Conservation (phyloP, 2,797 vertebrate species). For the Iguana delicatissima region DNA sequence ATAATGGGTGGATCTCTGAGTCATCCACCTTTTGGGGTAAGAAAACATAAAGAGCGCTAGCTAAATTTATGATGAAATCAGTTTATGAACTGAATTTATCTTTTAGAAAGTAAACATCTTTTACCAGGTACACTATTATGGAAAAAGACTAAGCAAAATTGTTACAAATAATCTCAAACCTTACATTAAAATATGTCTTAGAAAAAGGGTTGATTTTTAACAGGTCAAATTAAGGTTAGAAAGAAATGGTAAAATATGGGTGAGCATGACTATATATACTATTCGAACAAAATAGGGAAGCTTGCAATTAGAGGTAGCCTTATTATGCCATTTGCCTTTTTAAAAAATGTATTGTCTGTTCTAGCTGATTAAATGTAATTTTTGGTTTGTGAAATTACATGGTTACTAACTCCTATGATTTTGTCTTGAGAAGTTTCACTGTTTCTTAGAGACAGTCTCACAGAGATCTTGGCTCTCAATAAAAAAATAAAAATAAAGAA, state of each 20-base stretch:
- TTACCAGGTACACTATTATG: background rate
- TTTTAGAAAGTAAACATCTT: background rate
- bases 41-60: background rate
- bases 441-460: slow-evolving; percentile 25
- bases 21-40: too few relatives aligned
- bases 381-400: slow-evolving; percentile 29
- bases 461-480: slow-evolving; percentile 26
- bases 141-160: background rate
- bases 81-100: background rate
- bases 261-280: background rate
- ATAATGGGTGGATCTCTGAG: too few relatives aligned
- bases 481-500: background rate
- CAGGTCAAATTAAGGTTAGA: slow-evolving; percentile 30
- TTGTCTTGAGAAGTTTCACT: slow-evolving; percentile 34
- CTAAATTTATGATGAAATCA: background rate
- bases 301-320: slow-evolving; percentile 26
- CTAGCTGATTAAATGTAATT: background rate
- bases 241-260: slow-evolving; percentile 6
- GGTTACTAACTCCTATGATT: slow-evolving; percentile 28
- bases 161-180: background rate
- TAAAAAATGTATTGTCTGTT: background rate
- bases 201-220: background rate
- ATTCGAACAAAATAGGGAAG: slow-evolving; percentile 8
- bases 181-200: background rate
- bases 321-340: slow-evolving; percentile 17